Percentiles rank a stretch among this genome's conserved stretches.
Evolutionary conservation across 35 echinoderm and acorn worm species (phyloP).

Genomic region (Apostichopus californicus): DNA sequence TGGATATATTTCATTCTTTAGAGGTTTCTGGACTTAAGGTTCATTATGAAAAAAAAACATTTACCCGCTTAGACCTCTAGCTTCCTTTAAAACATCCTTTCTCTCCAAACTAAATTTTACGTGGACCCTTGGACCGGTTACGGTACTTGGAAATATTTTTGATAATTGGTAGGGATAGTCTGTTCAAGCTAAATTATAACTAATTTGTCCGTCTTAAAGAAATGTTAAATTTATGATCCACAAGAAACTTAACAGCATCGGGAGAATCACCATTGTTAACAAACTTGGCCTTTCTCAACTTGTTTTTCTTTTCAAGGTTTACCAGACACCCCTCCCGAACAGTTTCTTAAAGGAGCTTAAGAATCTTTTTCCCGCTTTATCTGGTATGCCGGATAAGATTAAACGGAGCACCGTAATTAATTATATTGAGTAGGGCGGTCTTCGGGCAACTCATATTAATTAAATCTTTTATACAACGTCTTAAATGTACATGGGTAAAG

Average conservation of each 20-base stretch:
- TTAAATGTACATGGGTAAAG: not conserved
- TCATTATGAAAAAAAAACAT: conserved; percentile 1
- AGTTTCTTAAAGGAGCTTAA: not conserved
- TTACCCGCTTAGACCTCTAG: not conserved
- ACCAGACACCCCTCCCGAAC: not conserved
- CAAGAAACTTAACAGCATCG: not conserved
- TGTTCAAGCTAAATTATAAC: not conserved
- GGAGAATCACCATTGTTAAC: not conserved
- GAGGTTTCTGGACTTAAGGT: not conserved
- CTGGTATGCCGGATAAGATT: not conserved
- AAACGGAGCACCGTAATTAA: too few species aligned
- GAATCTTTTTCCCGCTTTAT: not conserved
- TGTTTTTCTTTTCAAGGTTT: not conserved
- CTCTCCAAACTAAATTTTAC: not conserved
- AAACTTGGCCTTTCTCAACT: not conserved
- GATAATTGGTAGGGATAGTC: not conserved
- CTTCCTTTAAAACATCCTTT: not conserved
- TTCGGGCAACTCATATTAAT: too few species aligned
- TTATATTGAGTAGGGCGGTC: too few species aligned
- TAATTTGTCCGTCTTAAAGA: not conserved
- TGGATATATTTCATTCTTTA: conserved; percentile 3
- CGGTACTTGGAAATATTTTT: not conserved
- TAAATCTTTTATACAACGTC: not conserved
- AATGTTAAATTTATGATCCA: not conserved
- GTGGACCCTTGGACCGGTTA: not conserved